These are phyloP conservation scores for Phylloscopus trochilus DNA, from an alignment of 2,113 vertebrate species.

Conservation along the genomic window DNA sequence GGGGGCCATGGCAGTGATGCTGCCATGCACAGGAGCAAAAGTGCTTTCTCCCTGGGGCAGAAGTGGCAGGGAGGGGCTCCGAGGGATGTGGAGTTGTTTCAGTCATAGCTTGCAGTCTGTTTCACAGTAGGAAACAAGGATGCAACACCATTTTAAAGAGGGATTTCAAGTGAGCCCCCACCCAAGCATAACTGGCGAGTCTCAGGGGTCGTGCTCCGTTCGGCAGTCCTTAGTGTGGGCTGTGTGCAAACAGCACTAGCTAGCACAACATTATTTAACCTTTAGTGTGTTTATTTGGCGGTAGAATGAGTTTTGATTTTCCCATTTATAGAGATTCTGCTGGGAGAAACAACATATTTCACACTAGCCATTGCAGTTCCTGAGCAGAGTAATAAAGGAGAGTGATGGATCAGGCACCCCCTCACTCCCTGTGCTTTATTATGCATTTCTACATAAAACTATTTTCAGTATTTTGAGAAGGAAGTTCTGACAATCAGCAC, in stretches of 20 bases:
- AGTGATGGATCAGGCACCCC: conserved; percentile 17
- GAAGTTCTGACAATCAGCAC: conserved; percentile 46
- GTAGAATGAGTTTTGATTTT: conserved; percentile 52
- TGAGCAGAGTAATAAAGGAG: conserved; percentile 43
- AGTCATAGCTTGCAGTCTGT: background rate
- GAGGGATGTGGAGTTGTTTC: background rate
- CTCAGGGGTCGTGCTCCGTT: background rate
- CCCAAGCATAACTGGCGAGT: background rate
- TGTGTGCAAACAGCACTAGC: background rate
- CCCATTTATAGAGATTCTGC: conserved; percentile 49
- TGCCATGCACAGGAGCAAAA: background rate
- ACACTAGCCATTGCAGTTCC: conserved; percentile 29
- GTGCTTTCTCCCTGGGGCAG: background rate
- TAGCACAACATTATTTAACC: conserved; percentile 53
- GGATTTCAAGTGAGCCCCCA: background rate
- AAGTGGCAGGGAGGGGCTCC: background rate
- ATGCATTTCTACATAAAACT: conserved; percentile 36
- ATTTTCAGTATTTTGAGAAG: conserved; percentile 54
- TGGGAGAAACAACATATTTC: conserved; percentile 54
- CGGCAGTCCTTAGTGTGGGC: background rate
- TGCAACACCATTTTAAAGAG: background rate
- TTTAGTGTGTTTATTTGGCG: conserved; percentile 18
- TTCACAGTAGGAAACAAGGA: background rate
- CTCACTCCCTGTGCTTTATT: conserved; percentile 12
- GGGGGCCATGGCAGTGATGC: accelerated